Base-by-base conservation (phyloP, 2,797 vertebrate genomes). In the Myotis daubentonii region DNA sequence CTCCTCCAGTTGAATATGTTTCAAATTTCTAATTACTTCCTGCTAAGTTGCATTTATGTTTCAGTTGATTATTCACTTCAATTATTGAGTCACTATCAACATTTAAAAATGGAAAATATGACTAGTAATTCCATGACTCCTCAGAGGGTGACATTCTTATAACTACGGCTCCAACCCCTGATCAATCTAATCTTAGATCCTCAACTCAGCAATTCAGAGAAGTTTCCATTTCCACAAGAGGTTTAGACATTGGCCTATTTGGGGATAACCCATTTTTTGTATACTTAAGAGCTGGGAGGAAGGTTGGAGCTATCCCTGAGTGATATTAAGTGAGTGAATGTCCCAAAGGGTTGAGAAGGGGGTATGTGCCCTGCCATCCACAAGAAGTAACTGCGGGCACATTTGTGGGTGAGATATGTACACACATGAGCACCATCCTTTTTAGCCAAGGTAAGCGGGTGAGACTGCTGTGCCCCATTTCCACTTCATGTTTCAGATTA, bases 11-110 rank as follows among this genome's bases (percentile, higher is more conserved):
- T 91, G 91, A 96, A 94, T 49, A 92, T 0, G 96, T 93, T 94
- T 97, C 94, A 96, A 96, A 97, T 97, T 97, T 96, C 97, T 97
- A 94, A 97, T 97, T 98, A 97, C 97, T 98, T 97, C 92, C 95
- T 96, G 94, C 94, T 96, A 98, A 97, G 89, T 68, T 97, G 30
- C 93, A 95, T 97, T 97, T 97, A 95, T 93, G 89, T 95, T 96
- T 97, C 96, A 96, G 97, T 49, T 98, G 96, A 98, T 98, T 97
- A 98, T 94, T 96, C 95, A 97, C 97, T 97, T 98, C 97, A 96
- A 97, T 96, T 94, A 97, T 65, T 95, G 97, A 98, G 88, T 70
- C n/a, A 94, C 97, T 97, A 97, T 97, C 96, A 97, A 92, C 96
- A 97, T 93, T 91, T 90, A 65, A 75, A 93, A 93, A 89, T 62